phyloP scores from a whole-genome alignment of 2,888 invertebrate species.

The Drosophila colorata region DNA sequence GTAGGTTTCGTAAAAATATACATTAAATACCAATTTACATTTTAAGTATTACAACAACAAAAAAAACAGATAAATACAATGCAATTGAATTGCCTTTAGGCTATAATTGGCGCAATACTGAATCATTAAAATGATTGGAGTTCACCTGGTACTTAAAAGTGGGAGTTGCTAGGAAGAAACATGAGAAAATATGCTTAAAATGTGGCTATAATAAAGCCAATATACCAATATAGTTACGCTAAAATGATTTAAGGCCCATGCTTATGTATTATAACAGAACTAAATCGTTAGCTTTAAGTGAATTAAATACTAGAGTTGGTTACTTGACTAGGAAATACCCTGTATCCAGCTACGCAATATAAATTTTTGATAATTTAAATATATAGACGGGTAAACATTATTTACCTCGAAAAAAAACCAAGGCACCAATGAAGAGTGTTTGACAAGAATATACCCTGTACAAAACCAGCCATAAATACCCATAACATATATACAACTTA shows the following conservation, averaged over 20 bases:
- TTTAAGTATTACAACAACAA: conserved; percentile 41
- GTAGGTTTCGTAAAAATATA: conserved; percentile 68
- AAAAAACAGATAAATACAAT: conserved; percentile 15
- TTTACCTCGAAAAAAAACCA: too few relatives aligned
- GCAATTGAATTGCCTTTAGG: conserved; percentile 47
- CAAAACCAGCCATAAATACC: too few relatives aligned
- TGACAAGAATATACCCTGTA: too few relatives aligned
- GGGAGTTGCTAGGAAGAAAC: conserved; percentile 36
- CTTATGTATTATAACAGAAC: too few relatives aligned
- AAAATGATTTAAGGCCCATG: not conserved
- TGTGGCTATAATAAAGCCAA: conserved; percentile 2
- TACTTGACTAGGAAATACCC: too few relatives aligned
- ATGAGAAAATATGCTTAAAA: conserved; percentile 17
- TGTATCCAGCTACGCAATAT: too few relatives aligned
- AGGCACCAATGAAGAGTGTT: too few relatives aligned
- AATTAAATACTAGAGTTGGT: too few relatives aligned
- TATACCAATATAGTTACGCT: conserved; percentile 7
- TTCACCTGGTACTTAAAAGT: conserved; percentile 35
- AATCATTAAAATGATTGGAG: conserved; percentile 49
- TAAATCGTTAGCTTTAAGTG: too few relatives aligned
- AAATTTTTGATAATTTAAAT: too few relatives aligned
- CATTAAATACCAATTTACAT: conserved; percentile 74
- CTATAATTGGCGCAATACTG: conserved; percentile 50
- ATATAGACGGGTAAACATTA: too few relatives aligned
- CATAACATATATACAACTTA: too few relatives aligned